Percentiles rank a stretch among this genome's conserved stretches.
phyloP scores from a whole-genome alignment of 2,113 vertebrate genomes.

The Eonycteris spelaea region DNA sequence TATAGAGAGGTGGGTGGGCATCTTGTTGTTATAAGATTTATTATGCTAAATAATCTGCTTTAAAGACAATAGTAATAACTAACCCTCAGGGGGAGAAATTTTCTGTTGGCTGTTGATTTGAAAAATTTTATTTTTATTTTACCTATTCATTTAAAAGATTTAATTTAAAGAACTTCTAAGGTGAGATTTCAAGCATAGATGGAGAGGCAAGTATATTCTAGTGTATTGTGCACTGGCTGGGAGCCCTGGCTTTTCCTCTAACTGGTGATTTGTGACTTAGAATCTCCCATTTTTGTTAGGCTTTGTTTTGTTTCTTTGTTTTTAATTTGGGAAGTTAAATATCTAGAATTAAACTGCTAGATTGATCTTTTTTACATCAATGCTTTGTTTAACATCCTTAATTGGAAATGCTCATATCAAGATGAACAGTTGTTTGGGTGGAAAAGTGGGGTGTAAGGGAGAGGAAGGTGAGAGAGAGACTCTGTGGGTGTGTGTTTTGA shows the following conservation, averaged over 20 bases:
- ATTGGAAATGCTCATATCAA: neutral
- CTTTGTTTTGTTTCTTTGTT: neutral
- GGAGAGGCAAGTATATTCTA: neutral
- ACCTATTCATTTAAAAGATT: neutral
- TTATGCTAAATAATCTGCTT: neutral
- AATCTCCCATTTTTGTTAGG: neutral
- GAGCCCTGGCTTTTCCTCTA: neutral
- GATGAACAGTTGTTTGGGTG: neutral
- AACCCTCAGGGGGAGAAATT: neutral
- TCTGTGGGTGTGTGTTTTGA: neutral
- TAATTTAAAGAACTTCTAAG: neutral
- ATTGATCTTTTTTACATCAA: neutral
- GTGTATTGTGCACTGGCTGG: neutral
- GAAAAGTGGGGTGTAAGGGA: neutral
- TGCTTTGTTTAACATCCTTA: conserved; percentile 2
- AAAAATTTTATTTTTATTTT: neutral
- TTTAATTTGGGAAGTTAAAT: neutral
- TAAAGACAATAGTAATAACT: neutral
- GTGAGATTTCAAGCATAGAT: neutral
- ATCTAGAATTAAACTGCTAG: neutral
- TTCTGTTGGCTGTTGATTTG: neutral
- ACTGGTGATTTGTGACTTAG: neutral
- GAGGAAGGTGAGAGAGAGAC: neutral
- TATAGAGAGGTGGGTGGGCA: neutral
- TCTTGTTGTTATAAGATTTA: neutral